These are phyloP conservation scores for Elysia crispata DNA, from an alignment of 2,888 invertebrate genomes.

Conservation along the genomic window DNA sequence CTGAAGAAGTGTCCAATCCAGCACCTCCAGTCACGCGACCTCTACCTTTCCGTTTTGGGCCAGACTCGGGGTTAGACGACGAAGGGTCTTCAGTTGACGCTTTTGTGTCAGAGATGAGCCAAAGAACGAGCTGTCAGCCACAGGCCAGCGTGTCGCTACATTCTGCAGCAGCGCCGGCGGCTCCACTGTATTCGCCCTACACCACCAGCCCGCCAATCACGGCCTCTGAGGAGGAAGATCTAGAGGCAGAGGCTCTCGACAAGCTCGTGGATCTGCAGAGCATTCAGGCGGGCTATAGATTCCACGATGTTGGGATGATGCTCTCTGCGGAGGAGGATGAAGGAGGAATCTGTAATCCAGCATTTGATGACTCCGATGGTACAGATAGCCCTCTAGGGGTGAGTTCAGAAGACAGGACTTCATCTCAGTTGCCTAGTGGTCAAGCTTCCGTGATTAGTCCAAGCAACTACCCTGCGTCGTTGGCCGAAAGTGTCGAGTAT, in stretches of 20 bases:
- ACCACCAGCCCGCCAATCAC: neutral
- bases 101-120: neutral
- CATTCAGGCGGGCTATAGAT: constrained; percentile 40
- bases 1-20: constrained; percentile 29
- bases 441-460: neutral
- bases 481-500: too few relatives aligned
- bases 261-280: constrained; percentile 42
- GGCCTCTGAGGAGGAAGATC: constrained; percentile 16
- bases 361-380: constrained; percentile 46
- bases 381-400: neutral
- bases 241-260: constrained; percentile 40
- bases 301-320: constrained; percentile 48
- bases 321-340: neutral
- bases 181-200: neutral
- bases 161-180: neutral
- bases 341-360: constrained; percentile 46
- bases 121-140: neutral
- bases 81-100: constrained; percentile 42
- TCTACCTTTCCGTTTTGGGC: constrained; percentile 17
- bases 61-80: constrained; percentile 35
- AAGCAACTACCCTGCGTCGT: neutral
- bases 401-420: neutral
- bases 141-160: constrained; percentile 6
- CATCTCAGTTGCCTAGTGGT: neutral
- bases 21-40: neutral